Conservation (phyloP, 1,140 invertebrate species). For the Drosophila insularis region DNA sequence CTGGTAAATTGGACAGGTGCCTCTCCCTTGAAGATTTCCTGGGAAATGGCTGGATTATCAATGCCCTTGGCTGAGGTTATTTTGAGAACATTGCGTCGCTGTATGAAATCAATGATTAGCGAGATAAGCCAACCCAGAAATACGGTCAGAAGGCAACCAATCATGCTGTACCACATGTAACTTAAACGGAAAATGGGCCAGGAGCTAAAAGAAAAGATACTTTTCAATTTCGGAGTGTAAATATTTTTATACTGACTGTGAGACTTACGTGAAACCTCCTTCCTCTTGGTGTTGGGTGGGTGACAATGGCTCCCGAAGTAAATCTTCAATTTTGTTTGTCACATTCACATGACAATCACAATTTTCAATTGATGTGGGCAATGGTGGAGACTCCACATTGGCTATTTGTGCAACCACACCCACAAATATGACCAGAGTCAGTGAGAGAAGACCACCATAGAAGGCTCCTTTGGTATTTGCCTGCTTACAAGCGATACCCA, state of each 20-base stretch:
- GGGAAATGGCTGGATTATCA: slow-evolving; percentile 54
- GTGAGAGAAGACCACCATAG: slow-evolving; percentile 83
- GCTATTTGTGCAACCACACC: slow-evolving; percentile 83
- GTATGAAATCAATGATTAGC: slow-evolving; percentile 85
- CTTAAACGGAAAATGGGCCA: slow-evolving; percentile 86
- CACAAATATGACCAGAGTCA: slow-evolving; percentile 83
- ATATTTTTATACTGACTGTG: too few relatives aligned
- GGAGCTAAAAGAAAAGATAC: slow-evolving; percentile 53
- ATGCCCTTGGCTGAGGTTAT: slow-evolving; percentile 83
- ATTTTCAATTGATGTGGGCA: slow-evolving; percentile 82
- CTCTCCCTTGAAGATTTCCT: slow-evolving; percentile 58
- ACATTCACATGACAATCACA: slow-evolving; percentile 83
- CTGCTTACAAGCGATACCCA: slow-evolving; percentile 94
- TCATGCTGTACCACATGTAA: slow-evolving; percentile 88
- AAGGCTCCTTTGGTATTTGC: slow-evolving; percentile 88
- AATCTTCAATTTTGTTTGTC: slow-evolving; percentile 51
- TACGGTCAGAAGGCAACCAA: slow-evolving; percentile 89
- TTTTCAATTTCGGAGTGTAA: background rate
- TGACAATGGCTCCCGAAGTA: slow-evolving; percentile 46
- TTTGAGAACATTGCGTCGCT: slow-evolving; percentile 64
- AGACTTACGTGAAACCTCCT: slow-evolving; percentile 68
- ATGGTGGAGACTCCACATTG: slow-evolving; percentile 79
- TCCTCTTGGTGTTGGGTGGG: background rate
- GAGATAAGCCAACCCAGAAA: slow-evolving; percentile 89
- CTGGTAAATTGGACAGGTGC: slow-evolving; percentile 42